Percentiles rank a stretch among this genome's conserved stretches.
phyloP scores from a whole-genome alignment of 2,113 vertebrate genomes.

The Semnornis frantzii region DNA sequence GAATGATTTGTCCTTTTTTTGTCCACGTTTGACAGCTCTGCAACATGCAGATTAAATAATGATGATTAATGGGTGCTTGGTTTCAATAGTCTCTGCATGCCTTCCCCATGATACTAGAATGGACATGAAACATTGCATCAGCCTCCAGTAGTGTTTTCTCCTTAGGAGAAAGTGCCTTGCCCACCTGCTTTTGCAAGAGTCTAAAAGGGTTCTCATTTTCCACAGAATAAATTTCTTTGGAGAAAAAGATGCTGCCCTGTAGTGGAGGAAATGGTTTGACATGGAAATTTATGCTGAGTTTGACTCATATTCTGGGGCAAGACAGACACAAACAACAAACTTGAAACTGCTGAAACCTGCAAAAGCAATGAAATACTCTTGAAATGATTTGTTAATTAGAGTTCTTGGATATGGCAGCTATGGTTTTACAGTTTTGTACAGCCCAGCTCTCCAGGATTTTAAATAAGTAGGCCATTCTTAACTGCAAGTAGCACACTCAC shows the following conservation, averaged over 20 bases:
- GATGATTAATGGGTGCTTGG: neutral
- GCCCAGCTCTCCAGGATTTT: neutral
- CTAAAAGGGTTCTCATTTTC: neutral
- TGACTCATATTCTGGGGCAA: neutral
- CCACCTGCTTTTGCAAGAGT: slow-evolving; percentile 1
- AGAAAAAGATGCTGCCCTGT: neutral
- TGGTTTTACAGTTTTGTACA: neutral
- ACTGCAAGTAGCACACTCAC: neutral
- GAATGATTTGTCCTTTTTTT: neutral
- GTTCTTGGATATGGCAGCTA: neutral
- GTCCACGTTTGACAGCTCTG: neutral
- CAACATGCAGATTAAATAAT: neutral
- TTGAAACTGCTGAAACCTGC: neutral
- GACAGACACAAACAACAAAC: neutral
- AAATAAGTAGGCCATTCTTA: neutral
- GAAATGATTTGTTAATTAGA: neutral
- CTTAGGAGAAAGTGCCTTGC: neutral
- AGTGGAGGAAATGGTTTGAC: neutral
- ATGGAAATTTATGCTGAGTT: neutral
- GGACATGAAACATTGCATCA: neutral
- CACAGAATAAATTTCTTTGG: neutral
- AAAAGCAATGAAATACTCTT: neutral
- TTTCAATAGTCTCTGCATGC: slow-evolving; percentile 26
- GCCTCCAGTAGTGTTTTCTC: neutral
- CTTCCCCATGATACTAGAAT: slow-evolving; percentile 40